Conservation (phyloP, 2,113 vertebrate species). For the Marmota flaviventris region DNA sequence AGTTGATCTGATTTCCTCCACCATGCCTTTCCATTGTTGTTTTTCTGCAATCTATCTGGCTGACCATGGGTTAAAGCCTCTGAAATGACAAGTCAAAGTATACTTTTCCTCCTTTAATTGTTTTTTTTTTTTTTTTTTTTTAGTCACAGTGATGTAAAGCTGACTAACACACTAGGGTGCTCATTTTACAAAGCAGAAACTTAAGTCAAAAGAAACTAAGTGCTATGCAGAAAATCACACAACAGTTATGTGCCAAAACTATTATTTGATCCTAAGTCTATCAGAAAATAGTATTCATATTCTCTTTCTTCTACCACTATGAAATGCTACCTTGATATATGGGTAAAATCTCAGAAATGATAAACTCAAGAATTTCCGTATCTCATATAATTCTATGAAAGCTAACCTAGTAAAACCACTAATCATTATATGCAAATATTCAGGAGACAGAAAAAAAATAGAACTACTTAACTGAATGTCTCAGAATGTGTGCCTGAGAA, state of each 20-base stretch:
- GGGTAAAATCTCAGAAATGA: background rate
- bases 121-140: too few relatives aligned
- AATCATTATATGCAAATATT: background rate
- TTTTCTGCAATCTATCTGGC: too few relatives aligned
- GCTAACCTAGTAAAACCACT: background rate
- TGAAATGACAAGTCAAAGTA: too few relatives aligned
- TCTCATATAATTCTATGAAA: background rate
- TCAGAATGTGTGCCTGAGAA: background rate
- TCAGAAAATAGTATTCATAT: background rate
- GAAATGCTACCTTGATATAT: background rate
- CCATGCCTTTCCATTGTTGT: too few relatives aligned
- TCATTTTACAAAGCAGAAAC: slow-evolving; percentile 28
- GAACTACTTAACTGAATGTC: background rate
- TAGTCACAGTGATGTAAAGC: too few relatives aligned
- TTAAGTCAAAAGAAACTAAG: background rate
- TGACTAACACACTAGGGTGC: background rate
- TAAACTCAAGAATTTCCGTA: background rate
- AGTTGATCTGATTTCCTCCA: too few relatives aligned
- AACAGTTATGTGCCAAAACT: background rate
- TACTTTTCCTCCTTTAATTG: too few relatives aligned
- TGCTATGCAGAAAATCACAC: background rate
- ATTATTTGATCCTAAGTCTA: background rate
- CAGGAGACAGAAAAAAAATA: background rate
- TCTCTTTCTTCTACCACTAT: background rate
- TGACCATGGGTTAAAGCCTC: too few relatives aligned